Evolutionary conservation across 1,140 invertebrate genomes (phyloP).

Genomic region (Saccostrea glomerata): DNA sequence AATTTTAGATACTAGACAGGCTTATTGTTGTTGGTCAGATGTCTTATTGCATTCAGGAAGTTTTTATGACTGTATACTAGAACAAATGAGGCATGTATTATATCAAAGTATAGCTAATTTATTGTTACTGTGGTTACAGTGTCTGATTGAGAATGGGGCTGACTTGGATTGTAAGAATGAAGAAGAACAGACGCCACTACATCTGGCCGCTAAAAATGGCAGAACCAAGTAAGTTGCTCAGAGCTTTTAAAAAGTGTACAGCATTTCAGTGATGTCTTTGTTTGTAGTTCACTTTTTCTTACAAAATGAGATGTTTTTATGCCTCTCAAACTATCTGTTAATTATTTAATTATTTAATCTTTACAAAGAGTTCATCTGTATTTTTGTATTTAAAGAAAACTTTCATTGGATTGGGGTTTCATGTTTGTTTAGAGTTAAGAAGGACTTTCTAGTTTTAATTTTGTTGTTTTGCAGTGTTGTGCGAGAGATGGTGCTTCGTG

Average conservation of each 20-base stretch:
- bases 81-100: too few species aligned
- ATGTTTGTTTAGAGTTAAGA: too few species aligned
- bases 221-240: conserved; percentile 76
- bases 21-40: too few species aligned
- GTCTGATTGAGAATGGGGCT: conserved; percentile 76
- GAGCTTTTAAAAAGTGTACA: neutral
- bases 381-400: too few species aligned
- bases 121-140: conserved; percentile 60
- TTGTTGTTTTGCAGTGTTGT: conserved; percentile 82
- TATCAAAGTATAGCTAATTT: too few species aligned
- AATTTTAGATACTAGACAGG: too few species aligned
- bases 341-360: neutral
- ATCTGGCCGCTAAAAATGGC: conserved; percentile 79
- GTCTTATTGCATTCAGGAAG: too few species aligned
- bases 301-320: too few species aligned
- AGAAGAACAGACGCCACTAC: conserved; percentile 81
- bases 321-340: neutral
- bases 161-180: conserved; percentile 80
- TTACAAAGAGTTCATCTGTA: too few species aligned
- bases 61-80: too few species aligned
- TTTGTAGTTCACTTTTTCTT: too few species aligned
- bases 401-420: too few species aligned
- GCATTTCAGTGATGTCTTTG: neutral
- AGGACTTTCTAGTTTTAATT: neutral
- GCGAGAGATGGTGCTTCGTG: conserved; percentile 73